Percentiles rank a stretch among this genome's conserved stretches.
phyloP scores from a whole-genome alignment of 1,140 invertebrate genomes.

The Aphis gossypii region DNA sequence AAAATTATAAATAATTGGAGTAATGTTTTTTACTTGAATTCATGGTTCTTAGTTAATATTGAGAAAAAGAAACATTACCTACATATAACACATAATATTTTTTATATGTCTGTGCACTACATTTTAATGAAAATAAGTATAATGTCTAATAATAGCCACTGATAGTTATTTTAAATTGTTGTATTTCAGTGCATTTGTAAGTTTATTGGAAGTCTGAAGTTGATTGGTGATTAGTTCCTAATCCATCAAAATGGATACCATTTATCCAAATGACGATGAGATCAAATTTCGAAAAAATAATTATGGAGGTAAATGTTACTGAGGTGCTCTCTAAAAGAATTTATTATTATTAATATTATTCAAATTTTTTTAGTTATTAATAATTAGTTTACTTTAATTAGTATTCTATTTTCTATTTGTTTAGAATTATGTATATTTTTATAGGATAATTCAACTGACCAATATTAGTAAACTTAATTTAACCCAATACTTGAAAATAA shows the following conservation, averaged over 20 bases:
- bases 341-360: background rate
- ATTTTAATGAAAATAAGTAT: too few species aligned
- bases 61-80: background rate
- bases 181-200: background rate
- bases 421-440: too few species aligned
- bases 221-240: background rate
- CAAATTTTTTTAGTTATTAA: background rate
- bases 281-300: slow-evolving; percentile 20
- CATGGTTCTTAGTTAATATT: background rate
- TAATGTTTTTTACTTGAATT: background rate
- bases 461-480: too few species aligned
- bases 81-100: background rate
- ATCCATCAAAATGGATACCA: background rate
- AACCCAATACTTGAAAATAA: too few species aligned
- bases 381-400: too few species aligned
- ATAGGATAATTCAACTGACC: too few species aligned
- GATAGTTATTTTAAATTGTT: background rate
- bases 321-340: background rate
- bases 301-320: slow-evolving; percentile 18
- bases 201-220: background rate
- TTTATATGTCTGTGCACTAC: background rate
- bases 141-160: background rate
- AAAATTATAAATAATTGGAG: background rate
- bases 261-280: slow-evolving; percentile 15
- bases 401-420: too few species aligned